Conservation (phyloP, 2,113 vertebrate genomes). For the Mormyrus iriodes region DNA sequence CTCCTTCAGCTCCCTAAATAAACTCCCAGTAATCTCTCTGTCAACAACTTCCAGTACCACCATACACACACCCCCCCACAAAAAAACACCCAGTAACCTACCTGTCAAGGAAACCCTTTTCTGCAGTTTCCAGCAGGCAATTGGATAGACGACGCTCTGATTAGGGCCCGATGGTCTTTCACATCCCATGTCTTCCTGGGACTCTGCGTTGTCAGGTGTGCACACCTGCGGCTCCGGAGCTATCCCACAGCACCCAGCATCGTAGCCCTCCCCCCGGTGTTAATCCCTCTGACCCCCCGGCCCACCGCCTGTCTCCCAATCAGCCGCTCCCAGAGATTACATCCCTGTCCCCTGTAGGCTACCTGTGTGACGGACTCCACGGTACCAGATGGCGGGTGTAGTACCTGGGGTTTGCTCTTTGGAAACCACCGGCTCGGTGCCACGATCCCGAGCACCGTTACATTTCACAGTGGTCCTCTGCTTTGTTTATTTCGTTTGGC, state of each 20-base stretch:
- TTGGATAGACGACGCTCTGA: not conserved
- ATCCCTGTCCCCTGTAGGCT: constrained; percentile 12
- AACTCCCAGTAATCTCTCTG: not conserved
- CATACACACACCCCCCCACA: not conserved
- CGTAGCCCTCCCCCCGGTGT: constrained; percentile 2
- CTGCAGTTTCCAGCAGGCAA: not conserved
- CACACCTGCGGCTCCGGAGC: constrained; percentile 9
- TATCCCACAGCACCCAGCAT: constrained; percentile 15
- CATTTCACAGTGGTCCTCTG: not conserved
- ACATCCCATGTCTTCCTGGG: not conserved
- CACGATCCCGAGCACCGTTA: not conserved
- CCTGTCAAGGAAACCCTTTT: not conserved
- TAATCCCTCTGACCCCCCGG: constrained; percentile 27
- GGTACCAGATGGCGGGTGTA: constrained; percentile 6
- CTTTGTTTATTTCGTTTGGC: not conserved
- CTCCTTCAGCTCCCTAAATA: not conserved
- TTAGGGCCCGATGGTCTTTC: not conserved
- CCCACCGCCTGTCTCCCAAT: constrained; percentile 14
- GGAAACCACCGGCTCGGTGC: not conserved
- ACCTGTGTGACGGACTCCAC: not conserved
- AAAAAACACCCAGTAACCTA: not conserved
- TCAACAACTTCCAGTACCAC: not conserved
- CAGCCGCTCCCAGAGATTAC: constrained; percentile 21
- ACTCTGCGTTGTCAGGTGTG: constrained; percentile 17
- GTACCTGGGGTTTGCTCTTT: constrained; percentile 1